Percentiles rank a stretch among this genome's conserved stretches.
These are phyloP conservation scores for Adelphocoris suturalis DNA, from an alignment of 2,888 invertebrate species.

Conservation along the genomic window DNA sequence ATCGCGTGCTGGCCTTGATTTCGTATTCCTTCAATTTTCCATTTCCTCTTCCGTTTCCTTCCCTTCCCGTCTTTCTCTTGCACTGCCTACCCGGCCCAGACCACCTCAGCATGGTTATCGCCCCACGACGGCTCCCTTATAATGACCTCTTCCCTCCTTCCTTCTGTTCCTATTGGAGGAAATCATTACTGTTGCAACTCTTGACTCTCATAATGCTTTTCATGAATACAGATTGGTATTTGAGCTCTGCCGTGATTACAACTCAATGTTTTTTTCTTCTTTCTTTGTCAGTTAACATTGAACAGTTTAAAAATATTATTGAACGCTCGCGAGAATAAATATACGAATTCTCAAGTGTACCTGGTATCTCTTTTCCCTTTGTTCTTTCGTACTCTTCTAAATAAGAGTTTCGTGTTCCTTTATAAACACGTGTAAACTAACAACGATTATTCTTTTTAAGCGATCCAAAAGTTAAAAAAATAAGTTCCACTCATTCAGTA, in stretches of 20 bases:
- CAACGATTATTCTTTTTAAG: no score
- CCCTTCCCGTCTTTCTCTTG: background rate
- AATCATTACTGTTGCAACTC: constrained; percentile 67
- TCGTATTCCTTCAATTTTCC: constrained; percentile 67
- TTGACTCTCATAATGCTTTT: constrained; percentile 64
- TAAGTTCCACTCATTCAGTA: no score
- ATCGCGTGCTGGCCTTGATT: constrained; percentile 64
- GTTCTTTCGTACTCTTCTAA: no score
- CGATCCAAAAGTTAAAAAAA: no score
- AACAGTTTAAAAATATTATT: background rate
- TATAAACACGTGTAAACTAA: no score
- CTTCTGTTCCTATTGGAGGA: constrained; percentile 37
- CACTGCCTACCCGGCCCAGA: background rate
- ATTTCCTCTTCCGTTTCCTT: constrained; percentile 61
- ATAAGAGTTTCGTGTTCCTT: no score
- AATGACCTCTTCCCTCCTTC: constrained; percentile 57
- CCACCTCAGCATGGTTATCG: constrained; percentile 44
- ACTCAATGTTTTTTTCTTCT: background rate
- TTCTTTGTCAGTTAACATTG: background rate
- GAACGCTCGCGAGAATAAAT: background rate
- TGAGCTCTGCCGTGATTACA: constrained; percentile 66
- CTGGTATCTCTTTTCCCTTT: no score
- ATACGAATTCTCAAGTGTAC: background rate
- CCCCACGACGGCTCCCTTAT: constrained; percentile 50
- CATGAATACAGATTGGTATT: constrained; percentile 69